Percentiles rank a stretch among this genome's conserved stretches.
Conservation (phyloP, 2,113 vertebrate species). For the Ptilorrhoa leucosticta region DNA sequence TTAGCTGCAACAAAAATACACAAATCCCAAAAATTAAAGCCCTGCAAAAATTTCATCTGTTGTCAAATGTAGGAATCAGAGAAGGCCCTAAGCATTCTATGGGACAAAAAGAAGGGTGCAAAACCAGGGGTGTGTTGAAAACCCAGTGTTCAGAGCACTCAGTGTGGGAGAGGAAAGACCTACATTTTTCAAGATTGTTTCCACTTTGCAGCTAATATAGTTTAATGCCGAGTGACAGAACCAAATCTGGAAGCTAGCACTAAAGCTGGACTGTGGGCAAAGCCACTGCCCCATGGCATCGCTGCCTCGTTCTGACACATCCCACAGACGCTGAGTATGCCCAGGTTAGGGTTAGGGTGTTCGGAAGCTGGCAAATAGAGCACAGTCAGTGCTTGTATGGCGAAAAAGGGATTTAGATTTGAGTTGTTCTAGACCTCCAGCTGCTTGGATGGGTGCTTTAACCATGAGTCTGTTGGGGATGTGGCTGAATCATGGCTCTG, state of each 20-base stretch:
- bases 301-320: background rate
- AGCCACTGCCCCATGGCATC: background rate
- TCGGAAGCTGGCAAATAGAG: background rate
- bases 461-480: background rate
- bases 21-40: background rate
- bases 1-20: background rate
- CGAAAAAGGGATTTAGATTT: background rate
- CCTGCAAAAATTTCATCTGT: background rate
- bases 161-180: background rate
- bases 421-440: background rate
- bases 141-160: background rate
- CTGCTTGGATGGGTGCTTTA: background rate
- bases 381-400: background rate
- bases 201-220: background rate
- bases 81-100: background rate
- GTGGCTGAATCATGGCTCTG: background rate
- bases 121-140: background rate
- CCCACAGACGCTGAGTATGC: background rate
- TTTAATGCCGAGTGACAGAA: background rate
- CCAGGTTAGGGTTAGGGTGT: background rate
- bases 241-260: background rate
- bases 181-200: background rate
- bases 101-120: background rate
- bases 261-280: background rate
- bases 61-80: background rate